Percentiles rank a stretch among this genome's conserved stretches.
Conservation (phyloP, 2,113 vertebrate species). For the Odocoileus hemionus region DNA sequence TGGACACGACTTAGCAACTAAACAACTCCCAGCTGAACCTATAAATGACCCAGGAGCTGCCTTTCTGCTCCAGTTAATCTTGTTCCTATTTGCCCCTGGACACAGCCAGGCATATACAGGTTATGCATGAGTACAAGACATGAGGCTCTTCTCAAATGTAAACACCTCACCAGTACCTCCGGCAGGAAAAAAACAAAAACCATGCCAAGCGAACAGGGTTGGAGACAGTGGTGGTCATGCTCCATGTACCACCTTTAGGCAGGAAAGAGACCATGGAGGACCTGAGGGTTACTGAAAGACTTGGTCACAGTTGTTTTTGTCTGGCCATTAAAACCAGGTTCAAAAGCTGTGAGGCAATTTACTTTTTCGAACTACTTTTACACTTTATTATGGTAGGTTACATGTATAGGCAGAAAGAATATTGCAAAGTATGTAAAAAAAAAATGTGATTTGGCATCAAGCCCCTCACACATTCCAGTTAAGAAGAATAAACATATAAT, state of each 20-base stretch:
- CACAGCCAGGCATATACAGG: not conserved
- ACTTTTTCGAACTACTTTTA: not conserved
- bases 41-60: not conserved
- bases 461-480: not conserved
- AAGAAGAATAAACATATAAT: not conserved
- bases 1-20: not conserved
- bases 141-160: not conserved
- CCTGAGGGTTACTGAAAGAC: not conserved
- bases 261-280: not conserved
- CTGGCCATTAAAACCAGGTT: not conserved
- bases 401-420: not conserved
- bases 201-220: not conserved
- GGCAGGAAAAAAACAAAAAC: not conserved
- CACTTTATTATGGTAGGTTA: not conserved
- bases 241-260: not conserved
- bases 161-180: not conserved
- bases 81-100: not conserved
- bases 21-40: not conserved
- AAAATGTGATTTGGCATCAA: not conserved
- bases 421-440: not conserved
- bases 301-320: not conserved
- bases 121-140: not conserved
- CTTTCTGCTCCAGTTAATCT: not conserved
- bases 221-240: not conserved
- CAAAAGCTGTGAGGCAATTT: not conserved